Conservation (phyloP, 2,113 vertebrate species). For the Odontesthes bonariensis region DNA sequence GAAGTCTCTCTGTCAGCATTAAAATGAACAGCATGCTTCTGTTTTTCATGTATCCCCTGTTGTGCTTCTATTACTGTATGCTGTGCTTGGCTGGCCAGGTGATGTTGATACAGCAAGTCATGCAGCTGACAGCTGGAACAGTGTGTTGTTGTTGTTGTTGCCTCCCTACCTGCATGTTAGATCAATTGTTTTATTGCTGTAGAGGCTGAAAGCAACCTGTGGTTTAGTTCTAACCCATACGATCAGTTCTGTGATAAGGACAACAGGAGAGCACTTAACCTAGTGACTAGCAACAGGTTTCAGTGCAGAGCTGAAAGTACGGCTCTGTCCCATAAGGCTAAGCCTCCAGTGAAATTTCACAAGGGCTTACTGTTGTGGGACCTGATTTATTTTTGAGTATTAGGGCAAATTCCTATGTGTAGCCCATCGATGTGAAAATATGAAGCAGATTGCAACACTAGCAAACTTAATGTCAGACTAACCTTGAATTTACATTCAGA, state of each 20-base stretch:
- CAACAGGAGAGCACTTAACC: slow-evolving; percentile 23
- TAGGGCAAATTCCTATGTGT: slow-evolving; percentile 17
- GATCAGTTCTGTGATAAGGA: slow-evolving; percentile 44
- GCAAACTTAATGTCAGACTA: slow-evolving; percentile 1
- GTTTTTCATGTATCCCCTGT: slow-evolving; percentile 41
- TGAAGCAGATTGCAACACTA: slow-evolving; percentile 19
- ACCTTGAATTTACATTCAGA: slow-evolving; percentile 7
- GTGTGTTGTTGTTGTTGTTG: slow-evolving; percentile 47
- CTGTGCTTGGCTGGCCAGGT: slow-evolving; percentile 70
- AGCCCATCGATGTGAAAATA: slow-evolving; percentile 1
- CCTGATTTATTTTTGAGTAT: slow-evolving; percentile 35
- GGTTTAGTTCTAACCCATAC: slow-evolving; percentile 19
- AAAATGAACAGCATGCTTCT: slow-evolving; percentile 4
- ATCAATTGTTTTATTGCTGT: slow-evolving; percentile 64
- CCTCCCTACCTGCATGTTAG: slow-evolving; percentile 51
- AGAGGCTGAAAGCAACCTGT: slow-evolving; percentile 34
- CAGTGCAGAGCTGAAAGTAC: slow-evolving; percentile 13
- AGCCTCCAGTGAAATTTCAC: slow-evolving; percentile 11
- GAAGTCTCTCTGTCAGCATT: slow-evolving; percentile 23
- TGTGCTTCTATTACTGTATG: slow-evolving; percentile 59
- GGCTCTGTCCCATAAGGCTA: slow-evolving; percentile 2
- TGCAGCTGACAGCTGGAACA: slow-evolving; percentile 62
- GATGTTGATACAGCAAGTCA: slow-evolving; percentile 68
- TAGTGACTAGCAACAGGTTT: slow-evolving; percentile 21
- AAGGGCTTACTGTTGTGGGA: slow-evolving; percentile 31